These are phyloP conservation scores for Pampusana beccarii DNA, from an alignment of 2,113 vertebrate genomes.

Conservation along the genomic window DNA sequence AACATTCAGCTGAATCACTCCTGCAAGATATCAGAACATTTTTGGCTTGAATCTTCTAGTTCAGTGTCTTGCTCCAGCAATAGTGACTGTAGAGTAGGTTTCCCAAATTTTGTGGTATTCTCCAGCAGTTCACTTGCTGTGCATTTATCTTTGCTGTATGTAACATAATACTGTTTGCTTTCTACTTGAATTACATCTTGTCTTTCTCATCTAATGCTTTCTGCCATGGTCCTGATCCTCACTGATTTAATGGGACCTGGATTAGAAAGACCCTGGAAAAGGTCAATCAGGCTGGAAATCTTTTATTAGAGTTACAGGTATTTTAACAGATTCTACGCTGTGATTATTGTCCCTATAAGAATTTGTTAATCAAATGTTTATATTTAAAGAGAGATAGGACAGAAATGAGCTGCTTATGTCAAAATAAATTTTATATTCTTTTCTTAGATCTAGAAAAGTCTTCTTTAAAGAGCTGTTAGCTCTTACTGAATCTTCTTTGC, in stretches of 20 bases:
- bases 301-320: neutral
- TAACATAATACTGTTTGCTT: neutral
- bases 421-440: neutral
- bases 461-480: neutral
- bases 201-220: neutral
- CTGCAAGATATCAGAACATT: neutral
- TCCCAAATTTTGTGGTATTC: neutral
- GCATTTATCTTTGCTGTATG: neutral
- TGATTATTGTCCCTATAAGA: neutral
- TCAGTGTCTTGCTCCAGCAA: neutral
- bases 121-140: neutral
- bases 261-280: neutral
- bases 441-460: neutral
- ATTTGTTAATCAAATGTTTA: neutral
- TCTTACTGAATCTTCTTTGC: neutral
- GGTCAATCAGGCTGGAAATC: neutral
- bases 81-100: neutral
- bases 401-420: neutral
- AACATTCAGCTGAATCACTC: neutral
- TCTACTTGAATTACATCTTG: neutral
- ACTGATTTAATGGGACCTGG: neutral
- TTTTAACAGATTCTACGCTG: neutral
- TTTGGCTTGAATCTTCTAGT: neutral
- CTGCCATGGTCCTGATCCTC: neutral
- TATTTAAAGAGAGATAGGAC: neutral